Percentiles rank a stretch among this genome's conserved stretches.
Conservation (phyloP, 2,113 vertebrate genomes). For the Osmerus mordax region DNA sequence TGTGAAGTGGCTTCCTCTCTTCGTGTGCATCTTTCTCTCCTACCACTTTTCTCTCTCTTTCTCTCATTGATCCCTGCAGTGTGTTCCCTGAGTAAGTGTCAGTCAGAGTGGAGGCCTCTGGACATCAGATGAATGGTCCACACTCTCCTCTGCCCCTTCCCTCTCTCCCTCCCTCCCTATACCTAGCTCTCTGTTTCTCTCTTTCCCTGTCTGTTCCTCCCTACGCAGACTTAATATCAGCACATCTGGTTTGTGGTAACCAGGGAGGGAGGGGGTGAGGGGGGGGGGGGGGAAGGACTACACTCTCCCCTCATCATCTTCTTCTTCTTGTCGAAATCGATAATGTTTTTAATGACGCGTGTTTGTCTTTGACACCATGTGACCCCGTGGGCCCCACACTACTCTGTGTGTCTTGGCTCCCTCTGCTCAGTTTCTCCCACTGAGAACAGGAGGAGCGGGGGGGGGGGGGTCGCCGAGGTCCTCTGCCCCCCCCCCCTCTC, state of each 20-base stretch:
- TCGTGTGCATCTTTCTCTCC: not conserved
- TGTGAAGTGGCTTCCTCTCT: not conserved
- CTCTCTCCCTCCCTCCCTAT: no score
- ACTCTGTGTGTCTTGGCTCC: conserved; percentile 51
- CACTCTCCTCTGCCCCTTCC: not conserved
- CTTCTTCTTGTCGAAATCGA: conserved; percentile 27
- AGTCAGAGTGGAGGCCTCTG: not conserved
- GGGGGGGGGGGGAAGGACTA: conserved; percentile 5
- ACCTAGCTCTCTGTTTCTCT: conserved; percentile 16
- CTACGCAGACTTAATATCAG: conserved; percentile 44
- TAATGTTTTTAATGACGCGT: conserved; percentile 46
- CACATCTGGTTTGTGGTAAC: conserved; percentile 60
- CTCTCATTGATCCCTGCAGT: not conserved
- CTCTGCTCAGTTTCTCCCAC: conserved; percentile 31
- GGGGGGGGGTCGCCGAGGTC: not conserved
- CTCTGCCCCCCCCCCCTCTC: conserved; percentile 32
- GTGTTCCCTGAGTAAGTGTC: conserved; percentile 29
- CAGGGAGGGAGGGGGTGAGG: conserved; percentile 37
- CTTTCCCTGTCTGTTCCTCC: conserved; percentile 25
- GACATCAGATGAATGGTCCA: not conserved
- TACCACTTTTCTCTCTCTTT: not conserved
- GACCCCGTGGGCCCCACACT: conserved; percentile 20
- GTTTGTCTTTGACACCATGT: conserved; percentile 46
- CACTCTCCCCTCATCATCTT: conserved; percentile 27
- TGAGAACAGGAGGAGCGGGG: conserved; percentile 37